phyloP scores from a whole-genome alignment of 2,113 vertebrate species.

The Pygoscelis antarcticus region DNA sequence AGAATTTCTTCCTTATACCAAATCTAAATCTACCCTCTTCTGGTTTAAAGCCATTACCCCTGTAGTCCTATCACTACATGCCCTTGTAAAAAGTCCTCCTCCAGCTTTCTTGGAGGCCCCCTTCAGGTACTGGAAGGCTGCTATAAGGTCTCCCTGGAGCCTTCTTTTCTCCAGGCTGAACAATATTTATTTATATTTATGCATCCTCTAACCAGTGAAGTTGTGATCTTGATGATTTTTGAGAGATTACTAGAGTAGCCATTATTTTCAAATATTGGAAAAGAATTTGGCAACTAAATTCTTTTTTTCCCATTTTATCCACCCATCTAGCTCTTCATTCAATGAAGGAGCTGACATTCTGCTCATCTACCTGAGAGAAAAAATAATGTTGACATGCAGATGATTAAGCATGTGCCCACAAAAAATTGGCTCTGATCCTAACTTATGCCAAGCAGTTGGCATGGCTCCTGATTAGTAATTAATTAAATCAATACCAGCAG shows the following conservation, averaged over 20 bases:
- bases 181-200: neutral
- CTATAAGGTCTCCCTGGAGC: too few relatives aligned
- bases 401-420: neutral
- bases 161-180: too few relatives aligned
- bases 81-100: too few relatives aligned
- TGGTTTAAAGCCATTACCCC: too few relatives aligned
- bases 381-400: neutral
- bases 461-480: slow-evolving; percentile 30
- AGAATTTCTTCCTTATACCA: too few relatives aligned
- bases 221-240: neutral
- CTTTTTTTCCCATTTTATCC: neutral
- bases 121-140: too few relatives aligned
- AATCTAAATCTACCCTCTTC: too few relatives aligned
- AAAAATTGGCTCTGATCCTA: slow-evolving; percentile 17
- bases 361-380: neutral
- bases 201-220: accelerated
- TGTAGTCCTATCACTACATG: too few relatives aligned
- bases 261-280: neutral
- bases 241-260: neutral
- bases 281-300: neutral
- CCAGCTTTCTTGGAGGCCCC: too few relatives aligned
- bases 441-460: slow-evolving; percentile 33
- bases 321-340: neutral
- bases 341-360: neutral
- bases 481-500: slow-evolving; percentile 42